Evolutionary conservation across 1,140 invertebrate genomes (phyloP).

Genomic region (Monochamus saltuarius): DNA sequence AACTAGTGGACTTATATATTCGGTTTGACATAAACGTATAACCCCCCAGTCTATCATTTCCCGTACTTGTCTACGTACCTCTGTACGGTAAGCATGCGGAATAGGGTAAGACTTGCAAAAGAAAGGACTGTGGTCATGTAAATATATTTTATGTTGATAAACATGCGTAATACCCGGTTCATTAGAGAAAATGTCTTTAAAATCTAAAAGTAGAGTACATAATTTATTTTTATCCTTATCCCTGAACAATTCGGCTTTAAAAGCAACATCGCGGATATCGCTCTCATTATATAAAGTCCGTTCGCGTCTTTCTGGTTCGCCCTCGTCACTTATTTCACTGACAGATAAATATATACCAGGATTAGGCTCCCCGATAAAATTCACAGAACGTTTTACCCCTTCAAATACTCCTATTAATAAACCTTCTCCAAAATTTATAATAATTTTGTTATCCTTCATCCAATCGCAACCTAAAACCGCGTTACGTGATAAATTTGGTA

Average conservation of each 20-base stretch:
- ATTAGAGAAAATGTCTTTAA: conserved; percentile 18
- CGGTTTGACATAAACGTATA: background rate
- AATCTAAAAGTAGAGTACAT: background rate
- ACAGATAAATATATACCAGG: background rate
- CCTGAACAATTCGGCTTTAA: background rate
- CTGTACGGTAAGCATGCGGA: conserved; percentile 35
- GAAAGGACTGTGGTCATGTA: conserved; percentile 28
- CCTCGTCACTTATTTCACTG: background rate
- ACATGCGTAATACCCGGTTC: conserved; percentile 25
- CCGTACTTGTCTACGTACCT: conserved; percentile 26
- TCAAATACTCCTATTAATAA: background rate
- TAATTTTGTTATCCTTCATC: conserved; percentile 28
- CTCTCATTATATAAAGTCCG: background rate
- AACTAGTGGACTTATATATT: conserved; percentile 5
- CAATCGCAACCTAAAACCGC: conserved; percentile 39
- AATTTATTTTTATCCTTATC: conserved; percentile 13
- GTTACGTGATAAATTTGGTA: conserved; percentile 24
- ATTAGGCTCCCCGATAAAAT: conserved; percentile 6
- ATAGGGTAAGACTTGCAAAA: conserved; percentile 38
- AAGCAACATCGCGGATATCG: background rate
- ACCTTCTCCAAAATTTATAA: conserved; percentile 15
- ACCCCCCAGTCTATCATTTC: conserved; percentile 31
- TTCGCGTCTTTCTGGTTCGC: background rate
- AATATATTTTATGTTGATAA: conserved; percentile 39
- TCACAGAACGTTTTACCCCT: background rate